phyloP scores from a whole-genome alignment of 2,797 vertebrate species.

The Micrastur ruficollis region DNA sequence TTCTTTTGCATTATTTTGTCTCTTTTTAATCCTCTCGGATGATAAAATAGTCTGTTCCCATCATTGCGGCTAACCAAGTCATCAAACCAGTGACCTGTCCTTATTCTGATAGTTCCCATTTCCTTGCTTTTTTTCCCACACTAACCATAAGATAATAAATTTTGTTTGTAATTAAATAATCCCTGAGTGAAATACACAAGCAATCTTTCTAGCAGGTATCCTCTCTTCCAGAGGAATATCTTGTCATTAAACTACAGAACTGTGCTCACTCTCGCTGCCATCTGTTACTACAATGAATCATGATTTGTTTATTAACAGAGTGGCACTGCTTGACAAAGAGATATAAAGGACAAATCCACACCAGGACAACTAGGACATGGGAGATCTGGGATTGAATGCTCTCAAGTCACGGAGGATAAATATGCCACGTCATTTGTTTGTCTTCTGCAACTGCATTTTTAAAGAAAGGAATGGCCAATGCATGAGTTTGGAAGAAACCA shows the following conservation, averaged over 20 bases:
- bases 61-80: not conserved
- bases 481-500: not conserved
- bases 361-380: not conserved
- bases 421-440: not conserved
- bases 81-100: not conserved
- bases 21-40: constrained; percentile 31
- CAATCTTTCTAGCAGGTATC: not conserved
- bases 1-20: constrained; percentile 18
- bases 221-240: not conserved
- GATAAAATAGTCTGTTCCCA: constrained; percentile 21
- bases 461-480: not conserved
- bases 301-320: not conserved
- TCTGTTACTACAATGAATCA: not conserved
- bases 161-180: not conserved
- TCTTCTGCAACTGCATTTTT: not conserved
- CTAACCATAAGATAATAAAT: not conserved
- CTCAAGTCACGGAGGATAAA: not conserved
- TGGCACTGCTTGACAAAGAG: not conserved
- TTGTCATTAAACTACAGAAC: not conserved
- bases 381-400: not conserved
- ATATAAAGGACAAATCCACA: not conserved
- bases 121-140: constrained; percentile 15
- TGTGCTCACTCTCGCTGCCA: not conserved
- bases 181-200: not conserved
- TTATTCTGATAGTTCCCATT: not conserved